phyloP scores from a whole-genome alignment of 2,113 vertebrate genomes.

The Atherinomorus stipes region DNA sequence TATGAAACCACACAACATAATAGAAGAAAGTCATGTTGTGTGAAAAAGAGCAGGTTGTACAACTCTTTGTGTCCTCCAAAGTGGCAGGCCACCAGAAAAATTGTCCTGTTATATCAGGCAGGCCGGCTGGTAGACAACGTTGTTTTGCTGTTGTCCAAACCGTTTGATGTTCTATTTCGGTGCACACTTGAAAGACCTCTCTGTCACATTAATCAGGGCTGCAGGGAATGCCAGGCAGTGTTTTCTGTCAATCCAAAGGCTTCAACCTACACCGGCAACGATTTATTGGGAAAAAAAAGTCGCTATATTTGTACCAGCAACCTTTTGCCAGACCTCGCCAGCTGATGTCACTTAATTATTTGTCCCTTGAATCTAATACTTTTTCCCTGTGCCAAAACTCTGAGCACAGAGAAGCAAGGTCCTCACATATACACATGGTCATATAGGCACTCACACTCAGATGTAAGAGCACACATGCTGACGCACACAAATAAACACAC shows the following conservation, averaged over 20 bases:
- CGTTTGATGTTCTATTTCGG: constrained; percentile 82
- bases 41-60: not conserved
- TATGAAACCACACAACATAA: not conserved
- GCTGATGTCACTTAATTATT: constrained; percentile 90
- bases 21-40: not conserved
- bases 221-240: constrained; percentile 65
- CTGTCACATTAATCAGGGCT: constrained; percentile 83
- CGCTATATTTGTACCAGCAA: constrained; percentile 85
- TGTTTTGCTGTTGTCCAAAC: constrained; percentile 69
- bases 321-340: constrained; percentile 80
- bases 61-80: constrained; percentile 8
- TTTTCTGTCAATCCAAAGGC: constrained; percentile 78
- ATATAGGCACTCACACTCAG: constrained; percentile 17
- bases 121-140: constrained; percentile 14
- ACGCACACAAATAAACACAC: constrained; percentile 51
- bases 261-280: constrained; percentile 51
- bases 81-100: not conserved
- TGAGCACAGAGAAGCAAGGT: constrained; percentile 78
- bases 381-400: constrained; percentile 81
- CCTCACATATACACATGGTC: constrained; percentile 56
- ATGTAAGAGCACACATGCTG: constrained; percentile 32
- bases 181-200: constrained; percentile 76
- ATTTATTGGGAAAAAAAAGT: constrained; percentile 79
- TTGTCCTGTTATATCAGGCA: constrained; percentile 18
- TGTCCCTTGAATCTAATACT: constrained; percentile 88